phyloP scores from a whole-genome alignment of 2,797 vertebrate species.

The Sebastes kiyomatsui region DNA sequence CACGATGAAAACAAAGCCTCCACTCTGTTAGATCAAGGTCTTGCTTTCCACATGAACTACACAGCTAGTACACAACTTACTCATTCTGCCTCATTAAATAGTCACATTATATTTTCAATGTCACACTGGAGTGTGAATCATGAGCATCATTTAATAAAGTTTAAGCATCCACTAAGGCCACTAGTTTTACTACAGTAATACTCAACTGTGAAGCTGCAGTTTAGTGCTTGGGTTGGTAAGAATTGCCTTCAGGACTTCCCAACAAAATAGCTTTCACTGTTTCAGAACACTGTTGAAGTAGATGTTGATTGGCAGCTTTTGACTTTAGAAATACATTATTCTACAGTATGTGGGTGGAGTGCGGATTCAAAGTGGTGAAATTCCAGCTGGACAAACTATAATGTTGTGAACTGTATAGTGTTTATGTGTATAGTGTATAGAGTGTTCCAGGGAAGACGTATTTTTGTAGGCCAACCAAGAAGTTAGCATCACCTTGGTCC shows the following conservation, averaged over 20 bases:
- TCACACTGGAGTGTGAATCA: background rate
- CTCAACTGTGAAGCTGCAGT: background rate
- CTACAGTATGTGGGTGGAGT: background rate
- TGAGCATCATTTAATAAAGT: background rate
- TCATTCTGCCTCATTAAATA: background rate
- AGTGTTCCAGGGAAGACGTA: no score
- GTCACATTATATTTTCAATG: background rate
- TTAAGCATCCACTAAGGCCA: background rate
- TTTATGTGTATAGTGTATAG: no score
- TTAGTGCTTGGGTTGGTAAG: background rate
- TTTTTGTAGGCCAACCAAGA: no score
- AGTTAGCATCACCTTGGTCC: no score
- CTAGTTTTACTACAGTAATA: background rate
- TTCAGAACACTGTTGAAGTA: background rate
- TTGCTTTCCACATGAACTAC: background rate
- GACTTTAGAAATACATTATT: background rate
- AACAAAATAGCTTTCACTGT: background rate
- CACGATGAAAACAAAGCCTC: background rate
- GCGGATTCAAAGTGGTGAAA: background rate
- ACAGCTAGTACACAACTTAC: background rate
- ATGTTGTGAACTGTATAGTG: background rate
- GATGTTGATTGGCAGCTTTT: background rate
- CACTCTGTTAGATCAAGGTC: background rate
- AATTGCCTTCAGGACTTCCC: background rate
- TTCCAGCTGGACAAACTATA: background rate